Base-by-base conservation (phyloP, 2,888 invertebrate genomes). In the Temnothorax rugatulus region DNA sequence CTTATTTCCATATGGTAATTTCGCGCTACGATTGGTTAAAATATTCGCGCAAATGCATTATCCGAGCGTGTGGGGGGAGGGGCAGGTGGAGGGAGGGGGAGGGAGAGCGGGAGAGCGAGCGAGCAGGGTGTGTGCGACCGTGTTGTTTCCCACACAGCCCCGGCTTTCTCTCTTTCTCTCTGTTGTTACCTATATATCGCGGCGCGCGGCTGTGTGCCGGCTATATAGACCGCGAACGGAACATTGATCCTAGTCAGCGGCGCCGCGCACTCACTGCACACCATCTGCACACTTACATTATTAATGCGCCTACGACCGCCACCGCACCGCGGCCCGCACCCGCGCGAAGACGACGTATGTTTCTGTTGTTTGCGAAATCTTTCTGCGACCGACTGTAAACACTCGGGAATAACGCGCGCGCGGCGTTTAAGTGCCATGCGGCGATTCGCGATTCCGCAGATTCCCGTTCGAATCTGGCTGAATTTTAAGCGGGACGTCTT, bases 201-300 rank as follows among this genome's bases (percentile, higher is more conserved):
- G 50, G 68, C 52, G 85, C 79, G 66, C 74, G 84, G 82, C 59
- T 57, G 79, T 59, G 59, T 82, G 74, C 66, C 47, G 50, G 81
- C 88, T 88, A 87, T 91, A 89, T 90, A 88, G 88, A 88, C 87
- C 87, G 85, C 84, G 86, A 91, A 90, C 89, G 89, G 90, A 90
- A 91, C 93, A 94, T 94, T 93, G 94, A 94, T 94, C 93, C 93
- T 88, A 88, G 91, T 89, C 90, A 92, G 91, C 91, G 92, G 89
- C 89, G 91, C 90, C 90, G 91, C 91, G 91, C 90, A 90, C 91
- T 91, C 88, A 90, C 90, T 90, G 90, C 90, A 90, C 90, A 90
- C 90, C 90, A 90, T 90, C 89, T 92, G 93, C 93, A 92, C 93
- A 92, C 92, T 91, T 93, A 92, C 92, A 93, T 94, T 94, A 94